Percentiles rank a stretch among this genome's conserved stretches.
phyloP scores from a whole-genome alignment of 2,888 invertebrate genomes.

The Hirtodrosophila cameraria region DNA sequence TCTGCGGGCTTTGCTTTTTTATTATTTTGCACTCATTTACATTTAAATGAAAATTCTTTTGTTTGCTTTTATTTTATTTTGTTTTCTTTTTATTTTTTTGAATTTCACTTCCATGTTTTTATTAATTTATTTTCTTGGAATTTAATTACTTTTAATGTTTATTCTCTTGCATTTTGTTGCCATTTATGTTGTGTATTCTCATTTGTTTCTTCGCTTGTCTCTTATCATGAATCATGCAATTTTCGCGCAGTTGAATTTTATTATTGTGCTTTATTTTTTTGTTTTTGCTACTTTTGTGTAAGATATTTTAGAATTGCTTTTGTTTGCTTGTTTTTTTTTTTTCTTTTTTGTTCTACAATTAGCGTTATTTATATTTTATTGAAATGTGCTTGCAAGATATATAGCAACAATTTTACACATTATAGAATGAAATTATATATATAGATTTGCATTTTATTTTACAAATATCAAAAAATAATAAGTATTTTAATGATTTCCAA shows the following conservation, averaged over 20 bases:
- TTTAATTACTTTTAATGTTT: conserved; percentile 60
- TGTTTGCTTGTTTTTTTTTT: not conserved
- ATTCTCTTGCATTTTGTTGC: conserved; percentile 27
- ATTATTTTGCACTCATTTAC: conserved; percentile 50
- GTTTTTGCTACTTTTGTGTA: conserved; percentile 6
- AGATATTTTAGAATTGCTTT: not conserved
- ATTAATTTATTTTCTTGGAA: conserved; percentile 56
- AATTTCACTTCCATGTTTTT: conserved; percentile 35
- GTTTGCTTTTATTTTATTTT: conserved; percentile 28
- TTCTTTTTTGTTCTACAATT: conserved; percentile 2
- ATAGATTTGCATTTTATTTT: too few species aligned
- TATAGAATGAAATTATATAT: too few species aligned
- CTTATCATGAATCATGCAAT: conserved; percentile 28
- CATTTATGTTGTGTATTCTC: conserved; percentile 11
- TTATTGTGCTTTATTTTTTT: not conserved
- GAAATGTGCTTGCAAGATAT: conserved; percentile 1
- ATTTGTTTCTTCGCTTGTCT: conserved; percentile 4
- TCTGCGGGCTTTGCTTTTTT: not conserved
- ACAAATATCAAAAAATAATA: not conserved
- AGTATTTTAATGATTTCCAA: too few species aligned
- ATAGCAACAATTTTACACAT: too few species aligned
- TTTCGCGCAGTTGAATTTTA: conserved; percentile 9
- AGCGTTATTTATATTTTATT: conserved; percentile 20
- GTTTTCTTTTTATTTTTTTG: conserved; percentile 8
- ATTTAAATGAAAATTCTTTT: conserved; percentile 69